Percentiles rank a stretch among this genome's conserved stretches.
phyloP scores from a whole-genome alignment of 2,888 invertebrate genomes.

The Nemoura dubitans region DNA sequence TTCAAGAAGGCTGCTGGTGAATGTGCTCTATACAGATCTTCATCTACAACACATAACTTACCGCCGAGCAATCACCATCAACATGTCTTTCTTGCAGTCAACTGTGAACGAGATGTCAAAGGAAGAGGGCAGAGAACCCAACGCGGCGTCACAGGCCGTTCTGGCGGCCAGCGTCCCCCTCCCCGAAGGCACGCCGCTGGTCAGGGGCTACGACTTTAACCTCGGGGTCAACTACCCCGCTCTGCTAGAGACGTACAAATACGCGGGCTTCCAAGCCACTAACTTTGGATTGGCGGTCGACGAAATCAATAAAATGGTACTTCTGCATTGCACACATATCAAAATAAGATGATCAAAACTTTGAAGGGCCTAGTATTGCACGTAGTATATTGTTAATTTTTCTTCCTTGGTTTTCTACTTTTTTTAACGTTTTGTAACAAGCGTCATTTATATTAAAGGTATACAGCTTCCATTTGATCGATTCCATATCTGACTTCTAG shows the following conservation, averaged over 20 bases:
- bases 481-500: no score
- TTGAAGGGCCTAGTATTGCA: no score
- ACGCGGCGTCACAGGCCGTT: slow-evolving; percentile 75
- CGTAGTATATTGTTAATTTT: no score
- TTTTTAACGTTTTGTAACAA: no score
- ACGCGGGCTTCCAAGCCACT: slow-evolving; percentile 97
- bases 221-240: slow-evolving; percentile 85
- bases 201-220: slow-evolving; percentile 94
- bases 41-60: no score
- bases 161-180: slow-evolving; percentile 74
- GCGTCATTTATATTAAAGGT: no score
- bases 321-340: slow-evolving; percentile 46
- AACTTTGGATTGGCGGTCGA: slow-evolving; percentile 90
- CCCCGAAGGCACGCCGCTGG: slow-evolving; percentile 72
- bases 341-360: background rate
- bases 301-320: slow-evolving; percentile 91
- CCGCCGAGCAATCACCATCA: background rate
- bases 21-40: no score
- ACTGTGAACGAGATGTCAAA: background rate
- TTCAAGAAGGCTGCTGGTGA: no score
- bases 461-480: no score
- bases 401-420: no score
- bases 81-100: background rate
- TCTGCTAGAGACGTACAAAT: slow-evolving; percentile 79
- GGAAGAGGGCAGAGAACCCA: slow-evolving; percentile 55